Base-by-base conservation (phyloP, 2,113 vertebrate species). In the Ctenomys sociabilis region DNA sequence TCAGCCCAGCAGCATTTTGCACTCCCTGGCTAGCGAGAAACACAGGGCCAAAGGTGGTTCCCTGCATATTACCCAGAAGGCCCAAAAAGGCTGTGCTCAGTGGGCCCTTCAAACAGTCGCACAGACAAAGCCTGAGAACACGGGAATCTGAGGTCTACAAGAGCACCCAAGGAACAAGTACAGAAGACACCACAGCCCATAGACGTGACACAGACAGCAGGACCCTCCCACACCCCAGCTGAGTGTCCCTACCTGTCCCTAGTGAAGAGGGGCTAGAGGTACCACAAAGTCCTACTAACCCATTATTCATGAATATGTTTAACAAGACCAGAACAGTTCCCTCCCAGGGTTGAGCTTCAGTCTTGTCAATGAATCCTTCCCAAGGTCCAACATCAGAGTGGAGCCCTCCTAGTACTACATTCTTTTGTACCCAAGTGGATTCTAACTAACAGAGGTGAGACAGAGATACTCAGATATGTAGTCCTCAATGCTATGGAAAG, bases 311-410 rank as follows among this genome's bases (percentile, higher is more conserved):
- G 77, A 78, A 24, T n/a, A 40, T 9, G 32, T 59, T 86, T 90
- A 82, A 83, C 14, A 61, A 94, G 85, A 94, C 54, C 0, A 12
- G 16, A 14, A 32, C 7, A 12, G 2, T 35, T 89, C 52, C 28
- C 16, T 90, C 19, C 75, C 61, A 68, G 43, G 94, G 54, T 45
- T 84, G 80, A 94, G 52, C 45, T 92, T 93, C 45, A 10, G 63
- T 68, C 61, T 91, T 85, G 85, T 66, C 32, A 12, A 43, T 35
- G 35, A 77, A 54, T 64, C 32, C 43, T 92, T 77, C 35, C 52
- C 64, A 8, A 80, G 49, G 40, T 45, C 73, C 43, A 5, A 5
- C 7, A 40, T 22, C 49, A 80, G 35, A 81, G 80, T 57, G 49
- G 57, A 49, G 11, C 16, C 7, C 0, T 54, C 49, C 72, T 19